These are phyloP conservation scores for Microtus obscurus DNA, from an alignment of 2,797 vertebrate genomes.

Conservation along the genomic window DNA sequence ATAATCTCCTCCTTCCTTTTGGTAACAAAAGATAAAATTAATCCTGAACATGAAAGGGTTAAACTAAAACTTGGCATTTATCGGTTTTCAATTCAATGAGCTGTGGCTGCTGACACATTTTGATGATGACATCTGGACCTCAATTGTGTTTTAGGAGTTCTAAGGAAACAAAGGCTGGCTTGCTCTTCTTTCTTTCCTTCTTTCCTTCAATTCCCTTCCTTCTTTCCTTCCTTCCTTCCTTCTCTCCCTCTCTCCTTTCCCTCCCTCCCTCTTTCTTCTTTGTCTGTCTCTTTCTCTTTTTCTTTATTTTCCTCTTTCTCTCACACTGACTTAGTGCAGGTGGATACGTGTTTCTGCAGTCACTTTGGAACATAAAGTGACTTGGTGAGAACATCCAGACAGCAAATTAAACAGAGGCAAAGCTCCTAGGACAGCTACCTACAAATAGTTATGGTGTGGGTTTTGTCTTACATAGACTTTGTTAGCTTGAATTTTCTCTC, in stretches of 20 bases:
- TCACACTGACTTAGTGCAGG: neutral
- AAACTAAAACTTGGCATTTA: neutral
- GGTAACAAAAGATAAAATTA: constrained; percentile 19
- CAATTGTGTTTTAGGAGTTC: neutral
- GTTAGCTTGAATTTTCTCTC: neutral
- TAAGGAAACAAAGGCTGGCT: neutral
- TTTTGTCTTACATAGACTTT: neutral
- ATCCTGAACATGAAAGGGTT: neutral
- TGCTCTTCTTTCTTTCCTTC: neutral
- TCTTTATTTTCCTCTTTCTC: neutral
- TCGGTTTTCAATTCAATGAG: neutral
- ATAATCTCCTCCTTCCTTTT: neutral
- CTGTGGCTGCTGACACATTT: neutral
- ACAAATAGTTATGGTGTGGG: neutral
- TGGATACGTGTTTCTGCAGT: neutral
- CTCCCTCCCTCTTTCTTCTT: neutral
- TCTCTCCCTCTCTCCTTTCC: neutral
- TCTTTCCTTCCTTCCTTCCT: neutral
- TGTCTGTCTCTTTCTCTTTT: neutral
- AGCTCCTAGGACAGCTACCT: neutral
- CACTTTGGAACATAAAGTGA: neutral
- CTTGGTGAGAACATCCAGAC: neutral
- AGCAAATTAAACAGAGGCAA: neutral
- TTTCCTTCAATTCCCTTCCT: neutral
- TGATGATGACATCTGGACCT: neutral